Percentiles rank a stretch among this genome's conserved stretches.
These are phyloP conservation scores for Nothoprocta pentlandii DNA, from an alignment of 2,113 vertebrate species.

Conservation along the genomic window DNA sequence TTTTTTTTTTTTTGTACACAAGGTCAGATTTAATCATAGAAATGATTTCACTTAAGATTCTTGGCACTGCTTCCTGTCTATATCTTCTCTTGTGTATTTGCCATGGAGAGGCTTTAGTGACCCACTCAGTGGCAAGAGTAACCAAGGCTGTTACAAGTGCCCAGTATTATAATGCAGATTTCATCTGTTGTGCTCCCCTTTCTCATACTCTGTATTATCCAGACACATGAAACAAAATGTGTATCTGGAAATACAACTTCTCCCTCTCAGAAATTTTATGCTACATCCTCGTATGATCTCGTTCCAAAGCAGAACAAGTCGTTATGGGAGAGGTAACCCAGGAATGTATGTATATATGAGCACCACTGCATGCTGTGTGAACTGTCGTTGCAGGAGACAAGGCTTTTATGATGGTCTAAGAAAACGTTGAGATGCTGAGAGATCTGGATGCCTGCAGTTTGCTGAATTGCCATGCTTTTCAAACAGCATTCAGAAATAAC, in stretches of 20 bases:
- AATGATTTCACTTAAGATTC: background rate
- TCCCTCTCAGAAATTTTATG: background rate
- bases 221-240: background rate
- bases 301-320: background rate
- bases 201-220: background rate
- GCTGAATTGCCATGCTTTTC: background rate
- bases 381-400: background rate
- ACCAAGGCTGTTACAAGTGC: background rate
- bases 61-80: background rate
- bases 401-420: constrained; percentile 23
- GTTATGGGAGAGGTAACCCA: constrained; percentile 20
- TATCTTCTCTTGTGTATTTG: background rate
- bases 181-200: background rate
- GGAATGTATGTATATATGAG: background rate
- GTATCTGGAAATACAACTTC: background rate
- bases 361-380: background rate
- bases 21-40: background rate
- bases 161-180: too few species aligned
- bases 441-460: background rate
- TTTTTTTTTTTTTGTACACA: background rate
- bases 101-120: background rate
- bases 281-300: background rate
- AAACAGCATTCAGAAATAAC: constrained; percentile 13
- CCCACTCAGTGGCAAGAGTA: background rate
- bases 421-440: background rate